Evolutionary conservation across 2,797 vertebrate genomes (phyloP).

Genomic region (Dendrocincla fuliginosa): DNA sequence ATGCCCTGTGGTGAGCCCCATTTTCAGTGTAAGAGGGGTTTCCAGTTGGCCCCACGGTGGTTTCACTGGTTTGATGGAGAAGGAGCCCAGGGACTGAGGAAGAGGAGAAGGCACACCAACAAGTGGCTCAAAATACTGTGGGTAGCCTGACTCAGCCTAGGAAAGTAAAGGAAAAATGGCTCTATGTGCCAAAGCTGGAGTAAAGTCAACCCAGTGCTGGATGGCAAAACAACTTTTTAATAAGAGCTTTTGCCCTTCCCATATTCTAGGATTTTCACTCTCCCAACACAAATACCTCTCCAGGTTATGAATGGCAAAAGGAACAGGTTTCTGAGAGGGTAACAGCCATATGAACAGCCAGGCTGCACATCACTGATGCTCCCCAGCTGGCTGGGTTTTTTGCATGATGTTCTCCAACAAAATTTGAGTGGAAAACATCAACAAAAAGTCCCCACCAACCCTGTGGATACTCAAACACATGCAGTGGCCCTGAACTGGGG

Average conservation of each 20-base stretch:
- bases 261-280: background rate
- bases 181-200: background rate
- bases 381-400: accelerated
- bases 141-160: background rate
- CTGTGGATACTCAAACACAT: accelerated
- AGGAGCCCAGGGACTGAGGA: background rate
- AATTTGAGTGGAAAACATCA: background rate
- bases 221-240: background rate
- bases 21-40: background rate
- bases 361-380: accelerated
- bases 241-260: background rate
- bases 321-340: too few relatives aligned
- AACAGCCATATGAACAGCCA: background rate
- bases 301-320: background rate
- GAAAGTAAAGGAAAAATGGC: background rate
- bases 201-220: background rate
- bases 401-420: background rate
- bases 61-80: background rate
- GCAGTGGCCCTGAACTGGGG: background rate
- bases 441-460: background rate
- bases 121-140: background rate
- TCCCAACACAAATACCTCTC: background rate
- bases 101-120: background rate
- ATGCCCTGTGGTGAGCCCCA: accelerated
- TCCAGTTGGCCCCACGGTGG: accelerated